Evolutionary conservation across 2,888 invertebrate genomes (phyloP).

Genomic region (Anticlea derivata): DNA sequence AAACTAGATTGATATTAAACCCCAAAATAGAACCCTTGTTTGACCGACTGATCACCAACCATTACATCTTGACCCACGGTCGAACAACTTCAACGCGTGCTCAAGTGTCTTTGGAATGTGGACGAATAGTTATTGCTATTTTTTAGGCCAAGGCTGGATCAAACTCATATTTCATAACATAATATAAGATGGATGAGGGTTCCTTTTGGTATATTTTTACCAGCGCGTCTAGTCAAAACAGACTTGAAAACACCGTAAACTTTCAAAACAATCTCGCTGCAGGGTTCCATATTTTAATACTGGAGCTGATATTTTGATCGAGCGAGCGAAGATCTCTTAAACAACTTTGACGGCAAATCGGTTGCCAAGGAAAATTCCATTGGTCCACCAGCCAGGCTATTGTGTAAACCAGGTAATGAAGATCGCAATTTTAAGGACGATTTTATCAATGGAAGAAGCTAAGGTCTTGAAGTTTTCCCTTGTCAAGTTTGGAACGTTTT

Average conservation of each 20-base stretch:
- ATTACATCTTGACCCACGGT: slow-evolving; percentile 37
- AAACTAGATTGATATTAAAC: slow-evolving; percentile 38
- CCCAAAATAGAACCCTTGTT: slow-evolving; percentile 43
- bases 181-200: slow-evolving; percentile 10
- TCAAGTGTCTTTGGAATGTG: slow-evolving; percentile 35
- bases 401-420: too few relatives aligned
- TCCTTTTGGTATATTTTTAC: neutral
- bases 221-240: slow-evolving; percentile 4
- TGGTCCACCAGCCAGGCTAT: too few relatives aligned
- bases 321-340: too few relatives aligned
- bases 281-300: too few relatives aligned
- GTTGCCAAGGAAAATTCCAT: too few relatives aligned
- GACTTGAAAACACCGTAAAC: neutral
- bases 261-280: neutral
- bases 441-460: too few relatives aligned
- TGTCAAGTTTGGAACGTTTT: too few relatives aligned
- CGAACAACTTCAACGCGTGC: slow-evolving; percentile 16
- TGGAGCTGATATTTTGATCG: too few relatives aligned
- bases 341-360: too few relatives aligned
- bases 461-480: too few relatives aligned
- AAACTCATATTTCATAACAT: slow-evolving; percentile 25
- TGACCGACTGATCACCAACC: slow-evolving; percentile 34
- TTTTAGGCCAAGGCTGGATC: slow-evolving; percentile 46
- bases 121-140: slow-evolving; percentile 26
- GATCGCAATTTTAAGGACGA: too few relatives aligned